A percentile compares a stretch with the other conserved stretches of the same genome.
phyloP scores from a whole-genome alignment of 2,113 vertebrate genomes.

The Mustelus asterias region DNA sequence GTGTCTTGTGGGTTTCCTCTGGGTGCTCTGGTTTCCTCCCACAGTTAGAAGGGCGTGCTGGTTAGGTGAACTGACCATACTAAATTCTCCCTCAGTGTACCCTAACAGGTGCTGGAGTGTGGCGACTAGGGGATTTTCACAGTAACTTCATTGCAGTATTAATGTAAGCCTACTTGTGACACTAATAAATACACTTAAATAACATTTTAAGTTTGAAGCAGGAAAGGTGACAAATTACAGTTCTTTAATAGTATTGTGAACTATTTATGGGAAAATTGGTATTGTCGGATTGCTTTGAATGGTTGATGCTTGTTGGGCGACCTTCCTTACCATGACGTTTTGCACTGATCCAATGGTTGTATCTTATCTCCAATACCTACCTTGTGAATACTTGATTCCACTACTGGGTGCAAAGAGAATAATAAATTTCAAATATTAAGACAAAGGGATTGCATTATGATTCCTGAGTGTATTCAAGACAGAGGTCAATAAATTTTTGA shows the following conservation, averaged over 20 bases:
- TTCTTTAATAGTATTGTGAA: background rate
- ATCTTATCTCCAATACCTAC: background rate
- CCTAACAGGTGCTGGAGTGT: too few relatives aligned
- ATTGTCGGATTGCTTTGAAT: background rate
- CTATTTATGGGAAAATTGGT: background rate
- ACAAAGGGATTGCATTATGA: background rate
- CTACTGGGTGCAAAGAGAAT: background rate
- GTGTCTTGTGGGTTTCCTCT: too few relatives aligned
- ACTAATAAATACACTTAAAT: too few relatives aligned
- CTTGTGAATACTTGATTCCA: background rate
- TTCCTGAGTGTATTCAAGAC: background rate
- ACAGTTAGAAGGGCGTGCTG: too few relatives aligned
- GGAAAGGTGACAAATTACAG: background rate
- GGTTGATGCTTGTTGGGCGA: background rate
- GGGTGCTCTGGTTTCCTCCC: too few relatives aligned
- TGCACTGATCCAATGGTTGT: background rate
- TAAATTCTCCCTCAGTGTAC: too few relatives aligned
- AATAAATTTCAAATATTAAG: background rate
- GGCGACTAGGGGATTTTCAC: too few relatives aligned
- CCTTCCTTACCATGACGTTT: background rate
- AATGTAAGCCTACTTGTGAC: too few relatives aligned
- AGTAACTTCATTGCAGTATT: too few relatives aligned
- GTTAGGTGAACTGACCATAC: too few relatives aligned
- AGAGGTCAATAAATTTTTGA: background rate
- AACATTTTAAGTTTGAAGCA: background rate